Percentiles rank a stretch among this genome's conserved stretches.
Conservation (phyloP, 1,140 invertebrate species). For the Anthonomus grandis region DNA sequence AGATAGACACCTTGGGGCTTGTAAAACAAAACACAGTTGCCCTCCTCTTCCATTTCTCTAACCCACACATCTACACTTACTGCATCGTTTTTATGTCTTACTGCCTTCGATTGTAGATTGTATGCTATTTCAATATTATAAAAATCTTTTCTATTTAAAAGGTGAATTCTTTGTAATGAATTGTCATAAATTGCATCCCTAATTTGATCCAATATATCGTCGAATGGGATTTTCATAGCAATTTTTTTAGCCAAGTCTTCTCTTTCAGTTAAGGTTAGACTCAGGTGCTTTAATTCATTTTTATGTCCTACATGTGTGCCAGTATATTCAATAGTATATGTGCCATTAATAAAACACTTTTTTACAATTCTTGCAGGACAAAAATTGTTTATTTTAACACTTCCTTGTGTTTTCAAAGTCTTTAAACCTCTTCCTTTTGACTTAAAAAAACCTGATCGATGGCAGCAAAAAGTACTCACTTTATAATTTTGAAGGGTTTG, state of each 20-base stretch:
- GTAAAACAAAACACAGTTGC: conserved; percentile 8
- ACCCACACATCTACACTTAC: conserved; percentile 15
- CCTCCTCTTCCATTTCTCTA: background rate
- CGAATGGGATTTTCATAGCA: conserved; percentile 6
- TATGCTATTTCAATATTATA: conserved; percentile 9
- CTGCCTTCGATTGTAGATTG: background rate
- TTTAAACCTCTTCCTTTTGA: conserved; percentile 6
- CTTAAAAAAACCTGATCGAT: conserved; percentile 13
- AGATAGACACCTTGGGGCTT: conserved; percentile 2
- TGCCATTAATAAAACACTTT: background rate
- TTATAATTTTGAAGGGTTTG: too few relatives aligned
- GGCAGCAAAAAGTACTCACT: too few relatives aligned
- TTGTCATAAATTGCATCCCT: background rate
- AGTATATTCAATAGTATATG: background rate
- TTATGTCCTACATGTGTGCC: conserved; percentile 14
- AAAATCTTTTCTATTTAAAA: conserved; percentile 14
- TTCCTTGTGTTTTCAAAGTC: conserved; percentile 15
- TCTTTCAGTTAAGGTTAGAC: background rate
- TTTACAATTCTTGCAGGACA: conserved; percentile 15
- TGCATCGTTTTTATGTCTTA: conserved; percentile 2
- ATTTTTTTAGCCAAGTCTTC: conserved; percentile 2
- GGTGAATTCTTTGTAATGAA: background rate
- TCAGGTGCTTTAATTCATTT: conserved; percentile 12
- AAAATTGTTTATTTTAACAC: conserved; percentile 15
- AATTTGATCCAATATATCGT: conserved; percentile 8